phyloP scores from a whole-genome alignment of 1,140 invertebrate genomes.

The Scaptomyza graminum region DNA sequence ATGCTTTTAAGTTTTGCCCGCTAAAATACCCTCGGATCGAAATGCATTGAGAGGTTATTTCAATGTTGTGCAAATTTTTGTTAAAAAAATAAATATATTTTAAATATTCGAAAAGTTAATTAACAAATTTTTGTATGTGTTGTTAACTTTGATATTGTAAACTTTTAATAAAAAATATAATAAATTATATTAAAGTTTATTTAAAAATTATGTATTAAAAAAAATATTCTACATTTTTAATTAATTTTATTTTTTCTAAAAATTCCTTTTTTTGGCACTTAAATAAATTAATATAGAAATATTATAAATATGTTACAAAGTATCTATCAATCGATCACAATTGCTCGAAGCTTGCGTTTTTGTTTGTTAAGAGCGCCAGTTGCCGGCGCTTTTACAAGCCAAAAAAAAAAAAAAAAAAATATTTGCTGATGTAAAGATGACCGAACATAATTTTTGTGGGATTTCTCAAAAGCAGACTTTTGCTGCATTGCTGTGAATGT shows the following conservation, averaged over 20 bases:
- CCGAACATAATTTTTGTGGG: constrained; percentile 63
- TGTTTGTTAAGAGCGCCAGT: not conserved
- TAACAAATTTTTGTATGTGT: too few species aligned
- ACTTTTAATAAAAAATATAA: not conserved
- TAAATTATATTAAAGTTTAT: too few species aligned
- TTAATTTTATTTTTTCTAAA: too few species aligned
- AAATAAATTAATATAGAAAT: too few species aligned
- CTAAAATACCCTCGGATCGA: constrained; percentile 8
- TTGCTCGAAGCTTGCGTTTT: not conserved
- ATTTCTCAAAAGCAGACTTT: constrained; percentile 41
- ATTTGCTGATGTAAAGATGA: constrained; percentile 74
- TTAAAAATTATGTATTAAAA: too few species aligned
- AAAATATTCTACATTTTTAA: too few species aligned
- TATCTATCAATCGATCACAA: not conserved
- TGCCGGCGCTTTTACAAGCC: constrained; percentile 26
- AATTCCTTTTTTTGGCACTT: too few species aligned
- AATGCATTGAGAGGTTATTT: not conserved
- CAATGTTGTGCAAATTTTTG: not conserved
- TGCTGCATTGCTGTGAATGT: not conserved
- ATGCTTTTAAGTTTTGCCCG: constrained; percentile 75
- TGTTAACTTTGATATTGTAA: too few species aligned
- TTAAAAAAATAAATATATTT: too few species aligned
- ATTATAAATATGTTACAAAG: not conserved
- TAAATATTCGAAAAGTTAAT: too few species aligned
- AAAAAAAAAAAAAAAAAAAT: constrained; percentile 9